Evolutionary conservation across 92 coral and sea anemone species (phyloP), one percentile per base, ranked within the genome.

Genomic region (Epizoanthus ramosus): DNA sequence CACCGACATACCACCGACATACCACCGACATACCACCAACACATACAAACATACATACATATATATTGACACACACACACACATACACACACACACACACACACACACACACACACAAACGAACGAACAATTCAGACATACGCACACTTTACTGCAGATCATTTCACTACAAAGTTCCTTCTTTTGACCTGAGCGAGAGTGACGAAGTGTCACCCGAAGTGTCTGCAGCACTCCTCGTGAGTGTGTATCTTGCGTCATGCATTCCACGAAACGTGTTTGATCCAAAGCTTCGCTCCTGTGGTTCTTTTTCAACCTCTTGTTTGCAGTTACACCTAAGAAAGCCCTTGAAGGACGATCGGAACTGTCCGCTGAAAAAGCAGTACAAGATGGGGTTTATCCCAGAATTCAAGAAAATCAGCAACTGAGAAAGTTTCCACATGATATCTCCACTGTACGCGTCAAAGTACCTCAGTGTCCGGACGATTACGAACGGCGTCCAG

Each of bases 291-390:
- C 70, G 68, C 6, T 87, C 81, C 22, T 73, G 63, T 14, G 86
- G 63, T 1, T 80, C 73, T 75, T 83, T 85, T 8, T 68, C 52
- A 28, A 68, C 58, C 8, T 41, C 75, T 54, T 85, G 72, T 52
- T 58, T 85, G 81, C 92, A 93, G 41, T 89, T 84, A 68, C 98
- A 93, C 24, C 75, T 83, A 12, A 93, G 71, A 76, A 93, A 89
- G 52, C 89, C 93, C 82, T 89, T 93, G 76, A 93, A 93, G 3
- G 98, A 85, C 18, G 89, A 63, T 64, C 98, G 68, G 85, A 93
- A 93, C 71, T 93, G 98, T 10, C 90, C 93, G 35, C 98, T 91
- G 86, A 91, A 93, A 75, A 93, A 93, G 85, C 98, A 93, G 83
- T 93, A 93, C n/a, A 93, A 74, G 22, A 89, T 87, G 3, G 98